Percentiles rank a stretch among this genome's conserved stretches.
phyloP scores from a whole-genome alignment of 2,797 vertebrate genomes.

The Parauchenoglanis punctatus region DNA sequence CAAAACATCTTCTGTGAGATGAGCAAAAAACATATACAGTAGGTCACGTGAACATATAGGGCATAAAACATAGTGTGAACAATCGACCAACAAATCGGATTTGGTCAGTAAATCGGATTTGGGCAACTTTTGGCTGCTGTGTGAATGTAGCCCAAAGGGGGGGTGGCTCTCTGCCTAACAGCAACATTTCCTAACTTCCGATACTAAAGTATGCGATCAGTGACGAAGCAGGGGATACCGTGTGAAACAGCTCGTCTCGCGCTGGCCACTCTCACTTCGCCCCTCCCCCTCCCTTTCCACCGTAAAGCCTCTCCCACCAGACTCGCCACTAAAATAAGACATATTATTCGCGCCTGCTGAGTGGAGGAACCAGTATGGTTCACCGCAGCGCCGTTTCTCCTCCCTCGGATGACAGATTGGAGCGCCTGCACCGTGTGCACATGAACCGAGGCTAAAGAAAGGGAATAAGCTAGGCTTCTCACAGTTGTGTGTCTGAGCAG shows the following conservation, averaged over 20 bases:
- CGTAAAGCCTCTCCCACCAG: neutral
- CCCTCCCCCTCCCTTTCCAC: neutral
- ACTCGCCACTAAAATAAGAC: conserved; percentile 42
- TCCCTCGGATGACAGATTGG: conserved; percentile 3
- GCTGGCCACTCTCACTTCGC: neutral
- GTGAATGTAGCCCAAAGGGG: neutral
- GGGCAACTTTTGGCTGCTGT: neutral
- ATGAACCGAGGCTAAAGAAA: neutral
- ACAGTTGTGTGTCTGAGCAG: neutral
- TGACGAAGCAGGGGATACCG: neutral
- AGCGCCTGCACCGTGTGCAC: conserved; percentile 5
- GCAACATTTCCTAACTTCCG: neutral
- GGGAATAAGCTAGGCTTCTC: neutral
- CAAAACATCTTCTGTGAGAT: too few relatives aligned
- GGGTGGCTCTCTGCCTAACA: neutral
- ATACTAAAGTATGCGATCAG: neutral
- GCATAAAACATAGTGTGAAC: neutral
- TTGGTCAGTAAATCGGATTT: neutral
- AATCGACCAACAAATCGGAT: neutral
- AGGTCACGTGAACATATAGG: neutral
- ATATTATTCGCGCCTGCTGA: conserved; percentile 38
- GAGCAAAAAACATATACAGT: too few relatives aligned
- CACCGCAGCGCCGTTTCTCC: conserved; percentile 25
- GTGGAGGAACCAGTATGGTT: conserved; percentile 47
- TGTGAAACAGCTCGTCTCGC: neutral